These are phyloP conservation scores for Megalonaias nervosa DNA, from an alignment of 1,140 invertebrate species.

Conservation along the genomic window DNA sequence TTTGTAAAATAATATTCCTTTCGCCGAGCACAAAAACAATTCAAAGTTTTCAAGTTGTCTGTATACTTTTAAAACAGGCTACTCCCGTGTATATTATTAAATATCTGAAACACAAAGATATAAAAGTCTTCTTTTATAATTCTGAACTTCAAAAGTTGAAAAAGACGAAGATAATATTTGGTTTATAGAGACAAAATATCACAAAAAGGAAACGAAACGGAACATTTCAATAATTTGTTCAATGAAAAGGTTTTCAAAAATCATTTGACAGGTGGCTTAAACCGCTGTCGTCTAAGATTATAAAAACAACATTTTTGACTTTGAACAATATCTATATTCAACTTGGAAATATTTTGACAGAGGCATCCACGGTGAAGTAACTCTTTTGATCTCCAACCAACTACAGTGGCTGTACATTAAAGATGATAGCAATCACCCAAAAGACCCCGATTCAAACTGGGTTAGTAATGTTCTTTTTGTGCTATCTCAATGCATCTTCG, in stretches of 20 bases:
- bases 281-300: no score
- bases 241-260: no score
- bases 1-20: neutral
- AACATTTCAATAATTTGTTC: no score
- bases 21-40: conserved; percentile 8
- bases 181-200: no score
- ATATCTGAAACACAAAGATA: neutral
- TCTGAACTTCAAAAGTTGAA: no score
- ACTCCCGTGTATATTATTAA: neutral
- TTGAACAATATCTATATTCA: neutral
- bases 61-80: conserved; percentile 16
- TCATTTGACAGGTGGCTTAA: no score
- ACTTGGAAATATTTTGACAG: neutral
- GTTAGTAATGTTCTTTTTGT: neutral
- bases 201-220: no score
- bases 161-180: no score
- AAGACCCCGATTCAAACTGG: neutral
- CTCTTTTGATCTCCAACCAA: no score
- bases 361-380: neutral
- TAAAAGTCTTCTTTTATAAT: neutral
- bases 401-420: no score
- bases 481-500: neutral
- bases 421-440: no score
- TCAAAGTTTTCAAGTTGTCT: conserved; percentile 12
- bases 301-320: no score